Percentiles rank a stretch among this genome's conserved stretches.
These are phyloP conservation scores for Himalopsyche kuldschensis DNA, from an alignment of 2,888 invertebrate genomes.

Conservation along the genomic window DNA sequence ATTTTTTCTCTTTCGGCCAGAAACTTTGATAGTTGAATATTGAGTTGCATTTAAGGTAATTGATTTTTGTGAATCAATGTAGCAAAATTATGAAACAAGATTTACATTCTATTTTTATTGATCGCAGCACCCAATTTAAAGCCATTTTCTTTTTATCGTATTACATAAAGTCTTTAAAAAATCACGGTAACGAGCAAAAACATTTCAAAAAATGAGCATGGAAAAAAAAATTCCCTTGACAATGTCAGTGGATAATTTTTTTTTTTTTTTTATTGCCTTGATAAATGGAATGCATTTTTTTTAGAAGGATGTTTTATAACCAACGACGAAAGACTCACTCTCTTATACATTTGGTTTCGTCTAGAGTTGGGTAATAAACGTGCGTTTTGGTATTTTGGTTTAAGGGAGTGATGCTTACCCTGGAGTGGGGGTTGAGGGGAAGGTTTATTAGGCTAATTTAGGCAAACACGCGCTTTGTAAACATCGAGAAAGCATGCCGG, in stretches of 20 bases:
- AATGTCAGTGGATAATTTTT: not conserved
- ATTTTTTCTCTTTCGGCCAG: too few relatives aligned
- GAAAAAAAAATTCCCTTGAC: not conserved
- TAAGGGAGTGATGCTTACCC: not conserved
- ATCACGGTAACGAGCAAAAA: too few relatives aligned
- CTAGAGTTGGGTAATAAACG: slow-evolving; percentile 23
- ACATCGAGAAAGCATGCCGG: slow-evolving; percentile 13
- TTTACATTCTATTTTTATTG: too few relatives aligned
- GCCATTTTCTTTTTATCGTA: too few relatives aligned
- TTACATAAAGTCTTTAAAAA: too few relatives aligned
- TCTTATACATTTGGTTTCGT: slow-evolving; percentile 19
- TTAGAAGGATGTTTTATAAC: not conserved
- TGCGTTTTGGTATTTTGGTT: slow-evolving; percentile 25
- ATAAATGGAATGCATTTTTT: not conserved
- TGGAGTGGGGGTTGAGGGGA: slow-evolving; percentile 7
- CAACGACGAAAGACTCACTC: not conserved
- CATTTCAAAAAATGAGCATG: not conserved
- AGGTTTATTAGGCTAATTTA: slow-evolving; percentile 39
- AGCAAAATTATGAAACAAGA: too few relatives aligned
- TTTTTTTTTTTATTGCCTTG: not conserved
- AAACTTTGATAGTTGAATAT: too few relatives aligned
- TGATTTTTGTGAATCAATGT: too few relatives aligned
- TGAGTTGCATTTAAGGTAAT: too few relatives aligned
- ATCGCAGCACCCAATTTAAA: too few relatives aligned
- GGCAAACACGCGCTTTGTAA: slow-evolving; percentile 37